These are phyloP conservation scores for Poicephalus gulielmi DNA, from an alignment of 2,113 vertebrate species.

Conservation along the genomic window DNA sequence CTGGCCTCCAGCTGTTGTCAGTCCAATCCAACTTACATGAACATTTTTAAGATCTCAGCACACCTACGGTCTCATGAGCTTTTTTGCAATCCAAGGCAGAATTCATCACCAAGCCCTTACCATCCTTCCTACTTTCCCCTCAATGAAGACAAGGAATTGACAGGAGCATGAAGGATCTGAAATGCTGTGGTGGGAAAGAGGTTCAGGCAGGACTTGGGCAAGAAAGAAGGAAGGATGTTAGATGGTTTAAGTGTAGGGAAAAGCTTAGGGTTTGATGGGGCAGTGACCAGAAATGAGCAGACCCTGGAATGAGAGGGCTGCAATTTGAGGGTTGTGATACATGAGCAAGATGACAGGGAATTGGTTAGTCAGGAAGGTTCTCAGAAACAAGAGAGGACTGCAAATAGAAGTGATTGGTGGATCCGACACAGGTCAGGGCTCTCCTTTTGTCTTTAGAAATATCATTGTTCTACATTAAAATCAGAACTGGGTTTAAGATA, in stretches of 20 bases:
- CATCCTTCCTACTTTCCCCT: not conserved
- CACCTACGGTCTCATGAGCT: not conserved
- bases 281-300: not conserved
- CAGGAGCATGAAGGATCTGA: not conserved
- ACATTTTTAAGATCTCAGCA: not conserved
- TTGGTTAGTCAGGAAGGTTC: not conserved
- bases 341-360: not conserved
- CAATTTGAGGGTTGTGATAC: not conserved
- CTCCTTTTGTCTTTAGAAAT: conserved; percentile 29
- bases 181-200: not conserved
- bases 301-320: not conserved
- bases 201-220: not conserved
- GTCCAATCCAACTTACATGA: not conserved
- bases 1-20: not conserved
- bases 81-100: not conserved
- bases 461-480: conserved; percentile 66
- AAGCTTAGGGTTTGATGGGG: not conserved
- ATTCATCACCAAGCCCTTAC: not conserved
- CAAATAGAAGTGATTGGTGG: not conserved
- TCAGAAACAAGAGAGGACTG: not conserved
- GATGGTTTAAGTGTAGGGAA: not conserved
- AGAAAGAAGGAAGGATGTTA: not conserved
- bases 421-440: not conserved
- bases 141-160: not conserved
- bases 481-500: conserved; percentile 78